Conservation (phyloP, 2,797 vertebrate species). For the Caiman crocodilus region DNA sequence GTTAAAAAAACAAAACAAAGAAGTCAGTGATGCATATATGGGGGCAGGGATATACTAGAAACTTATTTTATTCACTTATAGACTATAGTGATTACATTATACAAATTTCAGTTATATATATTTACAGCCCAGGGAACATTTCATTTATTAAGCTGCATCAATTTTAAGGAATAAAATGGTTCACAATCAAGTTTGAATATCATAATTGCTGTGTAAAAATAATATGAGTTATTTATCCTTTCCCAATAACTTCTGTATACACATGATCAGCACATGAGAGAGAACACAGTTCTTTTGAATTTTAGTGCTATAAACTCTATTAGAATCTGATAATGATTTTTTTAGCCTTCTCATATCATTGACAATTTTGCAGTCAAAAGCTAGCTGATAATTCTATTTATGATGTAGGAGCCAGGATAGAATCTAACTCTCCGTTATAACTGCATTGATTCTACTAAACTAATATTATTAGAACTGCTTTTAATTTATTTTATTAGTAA, state of each 20-base stretch:
- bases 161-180: not conserved
- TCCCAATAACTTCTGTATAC: not conserved
- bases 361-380: not conserved
- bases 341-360: not conserved
- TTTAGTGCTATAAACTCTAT: not conserved
- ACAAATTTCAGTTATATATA: not conserved
- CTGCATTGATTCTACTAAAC: accelerated
- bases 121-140: not conserved
- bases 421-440: not conserved
- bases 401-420: not conserved
- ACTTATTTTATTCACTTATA: too few relatives aligned
- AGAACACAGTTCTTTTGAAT: not conserved
- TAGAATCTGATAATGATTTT: not conserved
- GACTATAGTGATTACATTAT: not conserved
- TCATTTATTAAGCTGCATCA: not conserved
- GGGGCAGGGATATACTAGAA: too few relatives aligned
- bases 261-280: not conserved
- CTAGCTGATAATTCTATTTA: not conserved
- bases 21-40: not conserved
- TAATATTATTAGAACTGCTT: not conserved
- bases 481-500: not conserved
- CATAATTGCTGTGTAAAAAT: not conserved
- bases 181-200: not conserved
- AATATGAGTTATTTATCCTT: not conserved
- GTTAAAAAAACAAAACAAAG: not conserved